A percentile compares a stretch with the other conserved stretches of the same genome.
Conservation (phyloP, 2,888 invertebrate species). For the Resseliella maxima region DNA sequence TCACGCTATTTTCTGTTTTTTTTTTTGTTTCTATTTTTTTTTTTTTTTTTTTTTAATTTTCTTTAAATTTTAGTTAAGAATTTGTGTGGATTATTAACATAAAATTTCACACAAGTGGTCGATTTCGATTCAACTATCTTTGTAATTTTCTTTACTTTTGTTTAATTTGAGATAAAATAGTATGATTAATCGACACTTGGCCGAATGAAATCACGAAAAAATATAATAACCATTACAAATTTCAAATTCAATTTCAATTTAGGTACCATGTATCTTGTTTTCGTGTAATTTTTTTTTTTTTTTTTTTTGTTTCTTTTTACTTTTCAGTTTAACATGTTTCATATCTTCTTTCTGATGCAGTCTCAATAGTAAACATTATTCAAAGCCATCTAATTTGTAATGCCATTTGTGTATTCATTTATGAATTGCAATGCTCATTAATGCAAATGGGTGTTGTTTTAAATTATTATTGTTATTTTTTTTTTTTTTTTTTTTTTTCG, state of each 20-base stretch:
- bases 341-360: constrained; percentile 3
- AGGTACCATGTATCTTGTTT: constrained; percentile 35
- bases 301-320: background rate
- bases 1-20: constrained; percentile 8
- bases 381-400: constrained; percentile 30
- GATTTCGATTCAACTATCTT: background rate
- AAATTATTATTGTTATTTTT: background rate
- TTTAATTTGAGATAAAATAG: constrained; percentile 21
- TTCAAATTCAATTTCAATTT: background rate
- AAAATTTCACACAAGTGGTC: background rate
- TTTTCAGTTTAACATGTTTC: background rate
- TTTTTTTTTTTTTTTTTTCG: too few species aligned
- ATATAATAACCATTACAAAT: background rate
- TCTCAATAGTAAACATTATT: constrained; percentile 25
- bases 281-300: background rate
- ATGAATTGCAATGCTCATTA: background rate
- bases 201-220: background rate
- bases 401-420: background rate
- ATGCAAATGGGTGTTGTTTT: background rate
- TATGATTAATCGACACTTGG: background rate
- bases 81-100: constrained; percentile 2
- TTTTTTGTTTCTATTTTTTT: too few species aligned
- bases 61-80: background rate
- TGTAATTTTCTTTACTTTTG: background rate
- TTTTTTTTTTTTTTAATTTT: background rate